Evolutionary conservation across 2,797 vertebrate genomes (phyloP).

Genomic region (Chelmon rostratus): DNA sequence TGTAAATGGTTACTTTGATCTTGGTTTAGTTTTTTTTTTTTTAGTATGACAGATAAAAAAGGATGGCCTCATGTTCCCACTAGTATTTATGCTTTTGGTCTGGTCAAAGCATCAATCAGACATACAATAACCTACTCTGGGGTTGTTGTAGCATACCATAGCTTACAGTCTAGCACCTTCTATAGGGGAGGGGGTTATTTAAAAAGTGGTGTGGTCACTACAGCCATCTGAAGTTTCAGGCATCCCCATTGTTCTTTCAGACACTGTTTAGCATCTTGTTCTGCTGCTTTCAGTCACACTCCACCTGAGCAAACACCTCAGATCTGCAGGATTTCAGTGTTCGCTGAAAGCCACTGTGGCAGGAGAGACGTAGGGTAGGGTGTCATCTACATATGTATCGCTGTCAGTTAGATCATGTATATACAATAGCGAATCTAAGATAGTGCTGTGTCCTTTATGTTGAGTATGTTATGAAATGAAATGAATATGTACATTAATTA

Average conservation of each 20-base stretch:
- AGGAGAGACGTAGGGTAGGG: constrained; percentile 45
- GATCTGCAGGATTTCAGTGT: constrained; percentile 65
- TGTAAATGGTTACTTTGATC: constrained; percentile 52
- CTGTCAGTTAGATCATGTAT: constrained; percentile 86
- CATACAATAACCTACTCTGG: constrained; percentile 30
- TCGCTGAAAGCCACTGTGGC: constrained; percentile 61
- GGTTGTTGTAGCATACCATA: constrained; percentile 48
- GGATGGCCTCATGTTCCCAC: constrained; percentile 21
- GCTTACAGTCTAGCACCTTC: constrained; percentile 57
- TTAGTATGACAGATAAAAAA: constrained; percentile 32
- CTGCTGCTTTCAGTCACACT: constrained; percentile 60
- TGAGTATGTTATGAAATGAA: constrained; percentile 83
- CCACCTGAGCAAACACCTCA: constrained; percentile 53
- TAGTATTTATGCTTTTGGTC: constrained; percentile 44
- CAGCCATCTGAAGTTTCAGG: constrained; percentile 36
- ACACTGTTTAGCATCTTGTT: constrained; percentile 56
- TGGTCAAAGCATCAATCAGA: constrained; percentile 38
- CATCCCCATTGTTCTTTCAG: constrained; percentile 30
- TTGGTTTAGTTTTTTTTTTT: constrained; percentile 23
- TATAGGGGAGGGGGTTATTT: constrained; percentile 18
- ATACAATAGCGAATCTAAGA: constrained; percentile 83
- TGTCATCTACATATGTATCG: constrained; percentile 79
- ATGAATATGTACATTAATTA: constrained; percentile 82
- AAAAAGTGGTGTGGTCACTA: constrained; percentile 29
- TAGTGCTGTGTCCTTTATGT: constrained; percentile 87